These are phyloP conservation scores for Platyscapa corneri DNA, from an alignment of 1,140 invertebrate species.

Conservation along the genomic window DNA sequence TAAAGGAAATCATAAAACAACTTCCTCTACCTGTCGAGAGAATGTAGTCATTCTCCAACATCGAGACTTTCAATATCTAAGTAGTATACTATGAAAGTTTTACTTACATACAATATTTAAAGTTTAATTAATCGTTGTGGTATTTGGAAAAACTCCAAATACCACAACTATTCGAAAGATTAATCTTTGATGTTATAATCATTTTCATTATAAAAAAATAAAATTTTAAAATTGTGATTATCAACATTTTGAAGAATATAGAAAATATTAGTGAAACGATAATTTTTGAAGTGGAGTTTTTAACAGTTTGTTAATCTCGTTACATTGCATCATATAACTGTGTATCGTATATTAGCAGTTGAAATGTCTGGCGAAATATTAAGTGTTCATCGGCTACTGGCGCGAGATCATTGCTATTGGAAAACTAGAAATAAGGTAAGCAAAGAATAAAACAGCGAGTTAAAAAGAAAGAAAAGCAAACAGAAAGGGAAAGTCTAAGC, in stretches of 20 bases:
- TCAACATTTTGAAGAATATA: too few species aligned
- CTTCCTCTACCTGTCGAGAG: background rate
- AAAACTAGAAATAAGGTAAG: slow-evolving; percentile 13
- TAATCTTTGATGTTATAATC: too few species aligned
- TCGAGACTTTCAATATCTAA: background rate
- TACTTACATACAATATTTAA: background rate
- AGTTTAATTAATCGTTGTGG: background rate
- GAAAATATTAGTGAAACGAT: background rate
- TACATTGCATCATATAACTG: background rate
- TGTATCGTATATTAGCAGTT: background rate
- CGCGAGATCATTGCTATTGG: background rate
- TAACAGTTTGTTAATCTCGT: background rate
- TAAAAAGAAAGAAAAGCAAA: background rate
- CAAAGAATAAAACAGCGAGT: background rate
- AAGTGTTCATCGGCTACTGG: slow-evolving; percentile 15
- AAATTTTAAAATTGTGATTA: too few species aligned
- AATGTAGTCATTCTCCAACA: background rate
- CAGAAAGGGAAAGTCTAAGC: background rate
- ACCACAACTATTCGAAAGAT: too few species aligned
- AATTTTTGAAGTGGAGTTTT: background rate
- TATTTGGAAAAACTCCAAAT: too few species aligned
- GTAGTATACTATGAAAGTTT: background rate
- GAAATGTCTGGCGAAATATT: slow-evolving; percentile 35
- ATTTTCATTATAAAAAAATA: too few species aligned
- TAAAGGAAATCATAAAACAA: background rate